Evolutionary conservation across 37 sponge, comb jelly and placozoan species (phyloP).

Genomic region (Tethya wilhelma): DNA sequence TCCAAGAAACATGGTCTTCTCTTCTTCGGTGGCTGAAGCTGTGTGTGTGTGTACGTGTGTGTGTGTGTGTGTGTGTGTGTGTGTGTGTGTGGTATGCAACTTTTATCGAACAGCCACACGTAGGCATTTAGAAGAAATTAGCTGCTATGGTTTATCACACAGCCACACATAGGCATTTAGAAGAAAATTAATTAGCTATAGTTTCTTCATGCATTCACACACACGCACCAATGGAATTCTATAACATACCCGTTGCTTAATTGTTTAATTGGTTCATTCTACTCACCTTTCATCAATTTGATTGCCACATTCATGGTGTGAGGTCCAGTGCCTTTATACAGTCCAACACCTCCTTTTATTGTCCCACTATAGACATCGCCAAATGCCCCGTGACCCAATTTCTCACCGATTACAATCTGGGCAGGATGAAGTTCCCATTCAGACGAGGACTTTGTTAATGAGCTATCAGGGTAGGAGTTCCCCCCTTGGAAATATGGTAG

Average conservation of each 20-base stretch:
- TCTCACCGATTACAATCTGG: conserved; percentile 31
- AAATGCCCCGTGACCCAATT: conserved; percentile 61
- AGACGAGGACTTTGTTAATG: not conserved
- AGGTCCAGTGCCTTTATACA: not conserved
- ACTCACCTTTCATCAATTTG: conserved; percentile 54
- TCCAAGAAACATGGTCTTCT: conserved; percentile 29
- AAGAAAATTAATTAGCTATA: too few species aligned
- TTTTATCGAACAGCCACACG: not conserved
- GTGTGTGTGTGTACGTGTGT: not conserved
- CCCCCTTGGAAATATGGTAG: conserved; percentile 8
- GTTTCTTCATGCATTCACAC: too few species aligned
- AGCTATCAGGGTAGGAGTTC: not conserved
- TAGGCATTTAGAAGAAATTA: not conserved
- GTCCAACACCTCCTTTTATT: conserved; percentile 5
- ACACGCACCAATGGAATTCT: too few species aligned
- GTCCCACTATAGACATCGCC: conserved; percentile 58
- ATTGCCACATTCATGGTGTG: conserved; percentile 29
- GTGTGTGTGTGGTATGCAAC: not conserved
- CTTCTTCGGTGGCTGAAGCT: conserved; percentile 31
- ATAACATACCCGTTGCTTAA: too few species aligned
- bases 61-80: not conserved
- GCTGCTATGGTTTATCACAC: too few species aligned
- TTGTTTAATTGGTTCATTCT: not conserved
- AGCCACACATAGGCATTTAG: too few species aligned
- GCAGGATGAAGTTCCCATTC: conserved; percentile 49